Base-by-base conservation (phyloP, 2,888 invertebrate genomes). In the Troides oblongomaculatus region DNA sequence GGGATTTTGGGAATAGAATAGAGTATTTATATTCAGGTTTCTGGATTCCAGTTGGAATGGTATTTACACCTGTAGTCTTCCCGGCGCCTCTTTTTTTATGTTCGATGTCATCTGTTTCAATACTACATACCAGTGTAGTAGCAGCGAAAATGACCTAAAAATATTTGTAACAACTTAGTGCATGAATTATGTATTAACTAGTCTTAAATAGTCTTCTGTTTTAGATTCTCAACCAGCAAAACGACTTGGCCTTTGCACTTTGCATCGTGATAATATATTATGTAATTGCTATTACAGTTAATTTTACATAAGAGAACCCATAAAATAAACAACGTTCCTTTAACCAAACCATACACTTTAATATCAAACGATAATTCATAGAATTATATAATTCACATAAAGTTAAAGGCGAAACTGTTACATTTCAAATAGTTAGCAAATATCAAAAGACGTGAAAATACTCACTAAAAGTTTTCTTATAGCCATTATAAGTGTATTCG, bases 1-100 rank as follows among this genome's bases (percentile, higher is more conserved):
- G 1, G 85, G 83, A 62, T 76, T 71, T 74, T 89, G 89, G 1
- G 85, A 74, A 72, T 90, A 92, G n/a, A 73, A 89, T 84, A 71
- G 83, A 88, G 75, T 91, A 93, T 0, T 88, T 87, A 69, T 89
- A 89, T n/a, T 93, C 93, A 30, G 86, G 87, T 66, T 93, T 93
- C 76, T 92, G 93, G 7, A 86, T 86, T 59, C 91, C 90, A 0
- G 88, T 85, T 1, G 90, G 85, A 12, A 93, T 88, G 0, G 90
- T 77, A 73, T 93, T 93, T 61, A 92, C 72, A 57, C 79, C 84
- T 21, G 83, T 87, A 3, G 85, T 80, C 73, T 90, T 90, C 8
- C 84, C 88, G 2, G 84, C 86, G 17, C 89, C 92, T 72, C 92
- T 81, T 74, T 93, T 93, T 80, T 91, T 93, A 74, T 87, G 88